Conservation (phyloP, 2,888 invertebrate genomes). For the Drosophila kuntzei region DNA sequence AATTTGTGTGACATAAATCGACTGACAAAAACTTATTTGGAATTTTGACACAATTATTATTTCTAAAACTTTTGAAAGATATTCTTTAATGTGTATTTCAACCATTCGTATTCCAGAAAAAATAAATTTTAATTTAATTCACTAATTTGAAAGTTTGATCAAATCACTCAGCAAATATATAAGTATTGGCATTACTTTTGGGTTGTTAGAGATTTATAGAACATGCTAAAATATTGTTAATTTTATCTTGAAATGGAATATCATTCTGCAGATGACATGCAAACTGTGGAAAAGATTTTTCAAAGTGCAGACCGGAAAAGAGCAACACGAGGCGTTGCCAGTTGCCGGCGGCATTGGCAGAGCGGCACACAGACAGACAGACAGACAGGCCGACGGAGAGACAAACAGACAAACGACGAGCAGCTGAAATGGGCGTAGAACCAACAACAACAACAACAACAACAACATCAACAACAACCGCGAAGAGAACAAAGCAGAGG, state of each 20-base stretch:
- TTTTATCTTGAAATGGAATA: conserved; percentile 8
- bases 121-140: no score
- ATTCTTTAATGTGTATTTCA: no score
- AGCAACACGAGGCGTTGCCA: conserved; percentile 51
- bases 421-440: conserved; percentile 40
- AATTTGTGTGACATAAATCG: no score
- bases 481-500: background rate
- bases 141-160: no score
- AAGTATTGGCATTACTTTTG: no score
- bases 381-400: conserved; percentile 23
- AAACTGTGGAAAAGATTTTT: conserved; percentile 47
- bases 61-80: no score
- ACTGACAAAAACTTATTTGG: no score
- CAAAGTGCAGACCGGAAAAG: conserved; percentile 61
- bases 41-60: no score
- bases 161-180: no score
- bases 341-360: conserved; percentile 58
- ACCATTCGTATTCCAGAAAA: no score
- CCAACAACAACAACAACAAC: conserved; percentile 21
- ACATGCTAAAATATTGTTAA: background rate
- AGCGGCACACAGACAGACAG: conserved; percentile 33
- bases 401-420: conserved; percentile 24
- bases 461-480: conserved; percentile 9
- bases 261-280: background rate
- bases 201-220: background rate